These are phyloP conservation scores for Perccottus glenii DNA, from an alignment of 2,113 vertebrate species.

Conservation along the genomic window DNA sequence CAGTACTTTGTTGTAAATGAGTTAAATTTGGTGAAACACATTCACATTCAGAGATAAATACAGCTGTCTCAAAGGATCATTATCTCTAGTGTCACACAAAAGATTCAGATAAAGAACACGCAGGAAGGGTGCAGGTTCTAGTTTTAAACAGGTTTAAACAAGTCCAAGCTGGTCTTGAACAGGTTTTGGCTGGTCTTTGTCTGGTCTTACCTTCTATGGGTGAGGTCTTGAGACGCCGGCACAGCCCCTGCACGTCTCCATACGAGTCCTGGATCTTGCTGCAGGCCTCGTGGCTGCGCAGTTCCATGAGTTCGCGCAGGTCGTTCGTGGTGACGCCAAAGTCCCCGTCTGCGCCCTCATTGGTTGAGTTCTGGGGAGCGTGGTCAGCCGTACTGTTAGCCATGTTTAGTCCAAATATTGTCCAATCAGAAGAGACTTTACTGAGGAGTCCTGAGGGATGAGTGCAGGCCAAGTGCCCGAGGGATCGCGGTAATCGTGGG, in stretches of 20 bases:
- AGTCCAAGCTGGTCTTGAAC: too few species aligned
- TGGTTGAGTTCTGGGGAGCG: conserved; percentile 86
- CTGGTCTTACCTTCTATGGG: conserved; percentile 88
- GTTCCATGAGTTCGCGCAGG: conserved; percentile 90
- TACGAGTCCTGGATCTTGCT: conserved; percentile 81
- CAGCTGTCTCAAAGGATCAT: too few species aligned
- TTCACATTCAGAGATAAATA: too few species aligned
- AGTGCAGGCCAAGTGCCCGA: conserved; percentile 15
- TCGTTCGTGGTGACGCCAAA: conserved; percentile 88
- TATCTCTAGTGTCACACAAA: too few species aligned
- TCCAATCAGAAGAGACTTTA: conserved; percentile 21
- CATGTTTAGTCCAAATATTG: conserved; percentile 69
- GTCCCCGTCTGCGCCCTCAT: conserved; percentile 88
- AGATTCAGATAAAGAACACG: too few species aligned
- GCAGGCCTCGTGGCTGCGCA: conserved; percentile 85
- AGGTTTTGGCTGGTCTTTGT: not conserved
- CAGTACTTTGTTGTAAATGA: too few species aligned
- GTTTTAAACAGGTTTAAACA: too few species aligned
- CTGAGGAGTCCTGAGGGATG: not conserved
- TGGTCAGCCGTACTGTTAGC: conserved; percentile 89
- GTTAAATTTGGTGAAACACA: too few species aligned
- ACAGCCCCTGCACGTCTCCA: conserved; percentile 86
- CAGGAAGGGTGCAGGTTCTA: too few species aligned
- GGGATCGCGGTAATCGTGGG: conserved; percentile 56
- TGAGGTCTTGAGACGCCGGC: conserved; percentile 89